phyloP scores from a whole-genome alignment of 2,797 vertebrate species.

The Epinephelus awoara region DNA sequence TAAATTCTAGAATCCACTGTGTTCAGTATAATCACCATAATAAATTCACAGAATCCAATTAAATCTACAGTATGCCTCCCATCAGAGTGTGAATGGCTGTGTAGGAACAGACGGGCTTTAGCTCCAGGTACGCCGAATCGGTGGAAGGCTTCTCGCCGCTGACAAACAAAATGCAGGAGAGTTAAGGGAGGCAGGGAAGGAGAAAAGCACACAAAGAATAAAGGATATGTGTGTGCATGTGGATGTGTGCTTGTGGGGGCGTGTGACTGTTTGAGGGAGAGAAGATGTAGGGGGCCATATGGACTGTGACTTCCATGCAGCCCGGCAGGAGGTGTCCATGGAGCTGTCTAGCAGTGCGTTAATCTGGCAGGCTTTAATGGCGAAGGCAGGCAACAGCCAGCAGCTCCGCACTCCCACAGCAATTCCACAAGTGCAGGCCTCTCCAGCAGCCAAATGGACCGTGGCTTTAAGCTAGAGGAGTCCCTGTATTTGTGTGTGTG shows the following conservation, averaged over 20 bases:
- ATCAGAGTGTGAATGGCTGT: conserved; percentile 10
- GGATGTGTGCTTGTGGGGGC: background rate
- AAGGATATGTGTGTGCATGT: conserved; percentile 4
- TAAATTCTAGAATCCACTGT: conserved; percentile 21
- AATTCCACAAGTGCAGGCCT: conserved; percentile 48
- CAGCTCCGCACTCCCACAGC: conserved; percentile 46
- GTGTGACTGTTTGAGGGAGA: conserved; percentile 26
- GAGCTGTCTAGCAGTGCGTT: conserved; percentile 57
- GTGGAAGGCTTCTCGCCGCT: conserved; percentile 5
- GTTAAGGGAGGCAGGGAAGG: background rate
- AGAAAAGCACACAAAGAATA: conserved; percentile 27
- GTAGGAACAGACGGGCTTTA: conserved; percentile 6
- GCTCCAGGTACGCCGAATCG: conserved; percentile 27
- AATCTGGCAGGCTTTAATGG: conserved; percentile 73
- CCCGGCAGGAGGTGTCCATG: conserved; percentile 53
- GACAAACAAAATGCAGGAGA: conserved; percentile 24
- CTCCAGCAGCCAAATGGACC: conserved; percentile 58
- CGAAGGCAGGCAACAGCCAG: conserved; percentile 46
- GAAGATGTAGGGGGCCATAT: conserved; percentile 47
- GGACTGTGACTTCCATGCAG: conserved; percentile 55
- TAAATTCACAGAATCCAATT: conserved; percentile 56
- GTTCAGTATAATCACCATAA: conserved; percentile 42
- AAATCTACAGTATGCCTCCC: conserved; percentile 35
- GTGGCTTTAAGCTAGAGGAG: conserved; percentile 32
- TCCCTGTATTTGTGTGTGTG: conserved; percentile 13